phyloP scores from a whole-genome alignment of 2,888 invertebrate genomes.

The Mycalesis mineus region DNA sequence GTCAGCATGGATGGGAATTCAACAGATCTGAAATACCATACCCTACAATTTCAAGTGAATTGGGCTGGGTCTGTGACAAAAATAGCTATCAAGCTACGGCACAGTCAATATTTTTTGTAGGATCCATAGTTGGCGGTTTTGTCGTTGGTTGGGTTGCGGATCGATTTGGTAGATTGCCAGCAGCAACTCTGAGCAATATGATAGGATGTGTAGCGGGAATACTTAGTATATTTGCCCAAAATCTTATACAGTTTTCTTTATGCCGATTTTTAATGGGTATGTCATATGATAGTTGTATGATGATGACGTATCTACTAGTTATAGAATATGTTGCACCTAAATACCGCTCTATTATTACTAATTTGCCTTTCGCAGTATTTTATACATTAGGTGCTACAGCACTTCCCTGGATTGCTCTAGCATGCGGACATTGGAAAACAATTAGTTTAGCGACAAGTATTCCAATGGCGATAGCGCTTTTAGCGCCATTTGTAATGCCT shows the following conservation, averaged over 20 bases:
- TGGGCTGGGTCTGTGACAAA: conserved; percentile 59
- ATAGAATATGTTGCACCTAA: conserved; percentile 58
- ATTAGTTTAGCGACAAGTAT: conserved; percentile 52
- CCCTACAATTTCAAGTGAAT: conserved; percentile 53
- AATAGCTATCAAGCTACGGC: conserved; percentile 57
- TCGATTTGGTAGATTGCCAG: conserved; percentile 54
- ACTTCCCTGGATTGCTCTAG: conserved; percentile 57
- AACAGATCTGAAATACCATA: conserved; percentile 58
- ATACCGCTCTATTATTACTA: conserved; percentile 54
- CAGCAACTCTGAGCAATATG: conserved; percentile 46
- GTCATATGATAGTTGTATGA: conserved; percentile 61
- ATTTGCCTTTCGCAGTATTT: conserved; percentile 54
- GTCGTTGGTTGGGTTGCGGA: conserved; percentile 56
- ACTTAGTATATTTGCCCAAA: conserved; percentile 43
- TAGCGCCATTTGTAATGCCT: conserved; percentile 51
- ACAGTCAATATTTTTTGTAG: conserved; percentile 55
- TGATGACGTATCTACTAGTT: conserved; percentile 54
- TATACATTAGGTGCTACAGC: conserved; percentile 41
- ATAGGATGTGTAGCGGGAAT: conserved; percentile 51
- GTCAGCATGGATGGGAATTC: conserved; percentile 59
- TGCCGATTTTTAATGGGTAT: conserved; percentile 59
- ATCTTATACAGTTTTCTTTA: conserved; percentile 45
- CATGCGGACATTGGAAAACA: conserved; percentile 55
- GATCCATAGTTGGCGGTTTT: conserved; percentile 56
- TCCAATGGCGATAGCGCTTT: conserved; percentile 46